phyloP scores from a whole-genome alignment of 2,797 vertebrate species.

The Pangasius mekongensis region DNA sequence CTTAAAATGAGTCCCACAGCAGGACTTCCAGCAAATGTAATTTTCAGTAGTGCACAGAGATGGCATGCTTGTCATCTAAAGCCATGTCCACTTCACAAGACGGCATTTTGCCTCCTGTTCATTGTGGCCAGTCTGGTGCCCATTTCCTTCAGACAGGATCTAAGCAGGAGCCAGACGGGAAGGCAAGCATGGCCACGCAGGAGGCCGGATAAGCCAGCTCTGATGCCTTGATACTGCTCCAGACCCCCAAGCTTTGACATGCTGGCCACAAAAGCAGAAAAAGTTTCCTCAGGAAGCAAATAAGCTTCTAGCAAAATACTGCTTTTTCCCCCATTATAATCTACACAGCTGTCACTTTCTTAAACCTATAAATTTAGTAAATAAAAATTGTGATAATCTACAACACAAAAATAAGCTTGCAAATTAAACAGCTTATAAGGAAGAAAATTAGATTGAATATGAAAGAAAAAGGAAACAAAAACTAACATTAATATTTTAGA shows the following conservation, averaged over 20 bases:
- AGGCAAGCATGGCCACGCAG: constrained; percentile 70
- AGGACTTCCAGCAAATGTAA: neutral
- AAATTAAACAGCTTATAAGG: neutral
- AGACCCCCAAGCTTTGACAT: constrained; percentile 60
- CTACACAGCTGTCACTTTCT: constrained; percentile 5
- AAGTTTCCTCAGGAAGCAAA: constrained; percentile 45
- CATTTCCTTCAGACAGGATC: constrained; percentile 72
- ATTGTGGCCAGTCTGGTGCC: constrained; percentile 64
- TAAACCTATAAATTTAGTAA: neutral
- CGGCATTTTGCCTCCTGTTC: constrained; percentile 55
- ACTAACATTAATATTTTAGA: neutral
- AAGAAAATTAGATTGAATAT: neutral
- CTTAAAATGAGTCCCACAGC: neutral
- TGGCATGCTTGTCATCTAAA: constrained; percentile 34
- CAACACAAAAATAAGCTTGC: neutral
- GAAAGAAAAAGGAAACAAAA: neutral
- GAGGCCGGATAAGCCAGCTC: constrained; percentile 71
- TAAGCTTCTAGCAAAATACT: constrained; percentile 27
- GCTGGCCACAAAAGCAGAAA: constrained; percentile 56
- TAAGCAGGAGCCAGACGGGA: constrained; percentile 73
- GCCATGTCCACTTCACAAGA: constrained; percentile 45
- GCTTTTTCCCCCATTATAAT: neutral
- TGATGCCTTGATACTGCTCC: constrained; percentile 65
- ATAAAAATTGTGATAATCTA: neutral
- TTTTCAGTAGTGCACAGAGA: constrained; percentile 23